phyloP scores from a whole-genome alignment of 2,797 vertebrate genomes.

The Malurus splendens region DNA sequence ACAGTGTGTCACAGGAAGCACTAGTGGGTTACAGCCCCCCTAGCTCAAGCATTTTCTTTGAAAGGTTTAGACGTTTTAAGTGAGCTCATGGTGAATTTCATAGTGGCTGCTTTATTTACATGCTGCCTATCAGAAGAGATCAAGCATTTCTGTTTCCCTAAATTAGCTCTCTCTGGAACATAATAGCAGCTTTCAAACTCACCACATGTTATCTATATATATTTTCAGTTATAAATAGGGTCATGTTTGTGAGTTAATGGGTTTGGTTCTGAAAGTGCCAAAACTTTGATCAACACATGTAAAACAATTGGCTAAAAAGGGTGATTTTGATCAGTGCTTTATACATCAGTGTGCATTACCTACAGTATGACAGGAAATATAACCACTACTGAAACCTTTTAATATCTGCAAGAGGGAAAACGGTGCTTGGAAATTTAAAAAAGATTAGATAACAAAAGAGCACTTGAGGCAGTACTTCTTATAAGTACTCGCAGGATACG shows the following conservation, averaged over 20 bases:
- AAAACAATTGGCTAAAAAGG: conserved; percentile 48
- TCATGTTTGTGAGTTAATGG: conserved; percentile 62
- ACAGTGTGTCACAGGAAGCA: not conserved
- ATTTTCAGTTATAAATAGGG: conserved; percentile 47
- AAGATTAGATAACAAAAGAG: conserved; percentile 58
- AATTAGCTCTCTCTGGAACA: conserved; percentile 28
- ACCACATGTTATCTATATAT: conserved; percentile 53
- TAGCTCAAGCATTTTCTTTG: conserved; percentile 18
- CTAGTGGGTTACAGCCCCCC: not conserved
- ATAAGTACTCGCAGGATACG: not conserved
- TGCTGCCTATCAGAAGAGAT: conserved; percentile 26
- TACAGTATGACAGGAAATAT: conserved; percentile 46
- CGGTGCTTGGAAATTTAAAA: conserved; percentile 12
- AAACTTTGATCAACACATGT: conserved; percentile 63
- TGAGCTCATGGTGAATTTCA: conserved; percentile 35
- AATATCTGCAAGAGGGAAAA: conserved; percentile 50
- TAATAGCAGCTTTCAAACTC: conserved; percentile 62
- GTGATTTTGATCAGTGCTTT: conserved; percentile 47
- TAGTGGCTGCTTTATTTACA: conserved; percentile 42
- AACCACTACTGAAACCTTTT: conserved; percentile 50
- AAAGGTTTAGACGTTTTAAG: conserved; percentile 26
- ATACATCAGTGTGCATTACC: conserved; percentile 38
- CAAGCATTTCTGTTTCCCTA: conserved; percentile 37
- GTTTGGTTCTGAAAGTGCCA: conserved; percentile 61
- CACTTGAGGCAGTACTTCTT: conserved; percentile 25